A percentile compares a stretch with the other conserved stretches of the same genome.
phyloP scores from a whole-genome alignment of 35 echinoderm and acorn worm genomes.

The Strongylocentrotus purpuratus region DNA sequence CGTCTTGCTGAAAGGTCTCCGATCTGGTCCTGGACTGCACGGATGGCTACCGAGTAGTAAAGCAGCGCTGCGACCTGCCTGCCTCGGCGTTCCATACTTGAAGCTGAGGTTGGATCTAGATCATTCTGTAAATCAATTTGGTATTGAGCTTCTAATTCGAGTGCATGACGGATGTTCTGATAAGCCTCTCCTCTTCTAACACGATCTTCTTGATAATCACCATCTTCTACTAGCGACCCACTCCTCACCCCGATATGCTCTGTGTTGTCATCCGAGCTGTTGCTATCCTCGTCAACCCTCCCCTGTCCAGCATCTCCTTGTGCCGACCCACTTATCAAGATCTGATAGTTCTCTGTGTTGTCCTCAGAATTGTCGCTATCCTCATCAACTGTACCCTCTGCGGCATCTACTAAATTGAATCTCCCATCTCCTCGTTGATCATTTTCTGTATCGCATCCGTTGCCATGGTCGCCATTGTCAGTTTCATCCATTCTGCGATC shows the following conservation, averaged over 20 bases:
- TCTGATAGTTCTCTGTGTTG: background rate
- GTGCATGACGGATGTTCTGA: background rate
- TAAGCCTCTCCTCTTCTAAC: too few relatives aligned
- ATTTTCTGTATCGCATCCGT: background rate
- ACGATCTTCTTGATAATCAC: too few relatives aligned
- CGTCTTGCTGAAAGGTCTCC: background rate
- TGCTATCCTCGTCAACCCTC: too few relatives aligned
- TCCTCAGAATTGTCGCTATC: background rate
- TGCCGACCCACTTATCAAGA: too few relatives aligned
- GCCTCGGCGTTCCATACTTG: background rate
- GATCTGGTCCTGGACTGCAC: background rate
- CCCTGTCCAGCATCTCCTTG: background rate
- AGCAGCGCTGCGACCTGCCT: background rate
- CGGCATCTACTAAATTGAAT: background rate
- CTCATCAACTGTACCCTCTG: background rate
- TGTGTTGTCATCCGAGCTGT: too few relatives aligned
- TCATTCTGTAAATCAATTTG: background rate
- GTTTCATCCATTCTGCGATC: background rate
- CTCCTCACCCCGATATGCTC: too few relatives aligned
- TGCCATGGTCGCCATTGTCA: background rate
- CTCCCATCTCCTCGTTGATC: background rate
- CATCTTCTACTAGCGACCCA: too few relatives aligned
- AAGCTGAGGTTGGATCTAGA: background rate
- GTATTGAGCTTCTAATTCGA: background rate
- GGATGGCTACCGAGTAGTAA: background rate